Conservation (phyloP, 2,113 vertebrate genomes). For the Baryphthengus martii region DNA sequence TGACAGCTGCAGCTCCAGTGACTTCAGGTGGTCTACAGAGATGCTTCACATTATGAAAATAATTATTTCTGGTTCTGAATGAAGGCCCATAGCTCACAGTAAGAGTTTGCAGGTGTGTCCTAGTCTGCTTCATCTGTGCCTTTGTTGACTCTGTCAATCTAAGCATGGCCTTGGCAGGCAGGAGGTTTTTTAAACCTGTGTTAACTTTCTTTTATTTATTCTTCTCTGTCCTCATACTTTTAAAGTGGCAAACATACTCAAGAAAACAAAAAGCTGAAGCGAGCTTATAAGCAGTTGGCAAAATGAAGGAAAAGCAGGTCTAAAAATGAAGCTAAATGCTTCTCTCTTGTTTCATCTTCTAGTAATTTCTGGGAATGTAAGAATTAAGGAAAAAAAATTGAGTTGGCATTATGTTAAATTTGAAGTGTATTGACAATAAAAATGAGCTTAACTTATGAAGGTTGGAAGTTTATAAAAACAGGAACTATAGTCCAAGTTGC, state of each 20-base stretch:
- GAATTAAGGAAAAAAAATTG: conserved; percentile 50
- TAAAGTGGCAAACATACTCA: conserved; percentile 16
- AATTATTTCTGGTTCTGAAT: neutral
- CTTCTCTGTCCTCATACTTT: conserved; percentile 14
- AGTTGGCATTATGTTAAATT: conserved; percentile 61
- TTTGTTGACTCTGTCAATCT: conserved; percentile 44
- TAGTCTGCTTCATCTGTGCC: conserved; percentile 21
- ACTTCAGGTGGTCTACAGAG: neutral
- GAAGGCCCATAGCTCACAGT: neutral
- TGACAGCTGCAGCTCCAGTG: neutral
- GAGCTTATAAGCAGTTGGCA: neutral
- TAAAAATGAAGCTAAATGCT: conserved; percentile 4
- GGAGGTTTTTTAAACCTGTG: conserved; percentile 32
- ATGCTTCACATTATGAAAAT: neutral
- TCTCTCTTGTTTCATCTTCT: conserved; percentile 35
- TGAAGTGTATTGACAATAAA: conserved; percentile 71
- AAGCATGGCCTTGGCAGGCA: conserved; percentile 15
- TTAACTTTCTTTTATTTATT: conserved; percentile 50
- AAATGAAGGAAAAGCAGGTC: neutral
- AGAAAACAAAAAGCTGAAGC: conserved; percentile 8
- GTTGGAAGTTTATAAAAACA: conserved; percentile 77
- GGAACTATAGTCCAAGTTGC: conserved; percentile 65
- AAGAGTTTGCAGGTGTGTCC: conserved; percentile 50
- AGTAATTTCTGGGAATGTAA: conserved; percentile 55
- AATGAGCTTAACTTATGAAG: conserved; percentile 67